phyloP scores from a whole-genome alignment of 1,140 invertebrate genomes.

The Platorchestia sp. region DNA sequence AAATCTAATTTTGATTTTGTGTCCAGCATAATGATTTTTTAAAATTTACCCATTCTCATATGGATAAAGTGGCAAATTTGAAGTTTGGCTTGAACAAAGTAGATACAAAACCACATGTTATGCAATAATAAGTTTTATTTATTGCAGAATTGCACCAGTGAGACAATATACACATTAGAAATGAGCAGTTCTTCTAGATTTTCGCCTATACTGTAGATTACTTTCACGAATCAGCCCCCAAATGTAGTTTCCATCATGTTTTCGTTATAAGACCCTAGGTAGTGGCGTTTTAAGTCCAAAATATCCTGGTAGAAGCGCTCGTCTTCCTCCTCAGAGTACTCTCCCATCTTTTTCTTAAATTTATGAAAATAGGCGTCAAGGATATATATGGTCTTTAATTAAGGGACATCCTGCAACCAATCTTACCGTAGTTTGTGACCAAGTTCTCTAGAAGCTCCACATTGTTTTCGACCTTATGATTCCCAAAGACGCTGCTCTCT shows the following conservation, averaged over 20 bases:
- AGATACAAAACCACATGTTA: too few species aligned
- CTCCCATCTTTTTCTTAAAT: slow-evolving; percentile 65
- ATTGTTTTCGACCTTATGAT: too few species aligned
- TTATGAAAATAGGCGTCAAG: slow-evolving; percentile 62
- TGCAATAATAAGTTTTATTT: too few species aligned
- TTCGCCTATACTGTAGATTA: slow-evolving; percentile 50
- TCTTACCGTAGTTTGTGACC: too few species aligned
- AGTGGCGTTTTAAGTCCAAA: slow-evolving; percentile 59
- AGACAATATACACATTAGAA: not conserved
- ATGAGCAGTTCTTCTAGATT: slow-evolving; percentile 57
- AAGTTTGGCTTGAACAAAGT: too few species aligned
- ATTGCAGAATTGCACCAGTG: too few species aligned
- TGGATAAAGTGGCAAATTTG: too few species aligned
- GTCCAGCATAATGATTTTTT: too few species aligned
- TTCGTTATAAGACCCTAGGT: slow-evolving; percentile 64
- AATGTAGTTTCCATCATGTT: slow-evolving; percentile 65
- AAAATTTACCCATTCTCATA: too few species aligned
- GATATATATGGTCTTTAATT: slow-evolving; percentile 66
- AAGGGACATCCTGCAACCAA: slow-evolving; percentile 62
- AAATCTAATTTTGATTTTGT: too few species aligned
- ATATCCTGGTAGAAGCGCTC: slow-evolving; percentile 65
- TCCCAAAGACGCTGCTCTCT: too few species aligned
- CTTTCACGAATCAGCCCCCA: slow-evolving; percentile 62
- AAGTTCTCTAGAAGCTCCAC: too few species aligned
- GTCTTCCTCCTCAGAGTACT: slow-evolving; percentile 62